Evolutionary conservation across 1,140 invertebrate species (phyloP).

Genomic region (Centruroides vittatus): DNA sequence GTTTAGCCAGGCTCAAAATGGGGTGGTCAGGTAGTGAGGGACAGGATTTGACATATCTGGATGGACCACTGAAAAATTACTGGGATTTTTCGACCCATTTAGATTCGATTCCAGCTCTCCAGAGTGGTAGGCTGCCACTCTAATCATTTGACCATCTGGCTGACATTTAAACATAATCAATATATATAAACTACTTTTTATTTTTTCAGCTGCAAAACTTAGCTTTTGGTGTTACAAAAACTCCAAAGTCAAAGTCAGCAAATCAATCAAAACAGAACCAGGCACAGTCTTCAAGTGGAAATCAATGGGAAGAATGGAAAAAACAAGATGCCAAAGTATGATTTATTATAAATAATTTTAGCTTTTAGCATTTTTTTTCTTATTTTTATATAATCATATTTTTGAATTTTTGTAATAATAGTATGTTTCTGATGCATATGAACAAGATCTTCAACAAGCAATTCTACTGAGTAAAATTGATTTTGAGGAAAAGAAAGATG

Average conservation of each 20-base stretch:
- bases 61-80: too few species aligned
- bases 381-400: conserved; percentile 2
- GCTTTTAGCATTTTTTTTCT: background rate
- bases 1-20: too few species aligned
- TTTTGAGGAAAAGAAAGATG: conserved; percentile 46
- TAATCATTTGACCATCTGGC: too few species aligned
- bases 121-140: too few species aligned
- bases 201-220: conserved; percentile 8
- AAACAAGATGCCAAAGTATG: conserved; percentile 37
- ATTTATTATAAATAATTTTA: background rate
- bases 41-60: too few species aligned
- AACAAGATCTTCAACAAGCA: conserved; percentile 48
- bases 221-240: conserved; percentile 4
- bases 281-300: background rate
- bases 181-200: too few species aligned
- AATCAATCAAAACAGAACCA: too few species aligned
- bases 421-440: conserved; percentile 45
- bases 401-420: conserved; percentile 17
- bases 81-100: too few species aligned
- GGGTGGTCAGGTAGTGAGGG: too few species aligned
- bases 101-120: too few species aligned
- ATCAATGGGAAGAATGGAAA: conserved; percentile 44
- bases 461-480: conserved; percentile 50
- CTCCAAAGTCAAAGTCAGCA: too few species aligned
- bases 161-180: too few species aligned